Base-by-base conservation (phyloP, 2,888 invertebrate species). In the Oligia fasciuncula region DNA sequence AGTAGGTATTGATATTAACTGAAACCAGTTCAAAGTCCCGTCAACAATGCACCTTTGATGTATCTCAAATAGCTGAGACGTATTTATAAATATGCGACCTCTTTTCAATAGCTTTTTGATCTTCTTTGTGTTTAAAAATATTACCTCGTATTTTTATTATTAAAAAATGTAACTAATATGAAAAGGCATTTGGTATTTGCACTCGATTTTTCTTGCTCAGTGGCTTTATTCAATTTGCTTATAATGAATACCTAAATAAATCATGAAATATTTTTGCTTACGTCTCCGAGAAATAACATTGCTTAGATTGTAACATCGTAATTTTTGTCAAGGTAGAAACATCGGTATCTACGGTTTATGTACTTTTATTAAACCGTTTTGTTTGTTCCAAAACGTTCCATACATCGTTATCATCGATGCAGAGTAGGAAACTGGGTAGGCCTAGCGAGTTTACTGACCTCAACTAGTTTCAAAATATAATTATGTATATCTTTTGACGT, bases 21-120 rank as follows among this genome's bases (percentile, higher is more conserved):
- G 8, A 57, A 77, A 29, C 13, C 54, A 78, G 49, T 65, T 40
- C n/a, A 63, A 70, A 66, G 83, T 83, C 85, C 78, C 80, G 80
- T 78, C 80, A 83, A 81, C 80, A 80, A 85, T 73, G 75, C 86
- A 81, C 79, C 91, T 92, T 93, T 93, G 91, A 93, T 88, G 89
- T 65, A 69, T 79, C 63, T 89, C 86, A 87, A 87, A 88, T 88
- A 87, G 29, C 80, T 81, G 65, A 73, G 66, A 77, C 11, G 72
- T 76, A 80, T 80, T 77, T 87, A 72, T 77, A 76, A 85, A 84
- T 66, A 73, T 63, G 65, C 75, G 89, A 91, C 89, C 90, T 91
- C 87, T 85, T 79, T 88, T 85, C 80, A 79, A 86, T 82, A 75
- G 69, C 73, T 79, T 87, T 93, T 92, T 92, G 91, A 91, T 90